Evolutionary conservation across 1,140 invertebrate genomes (phyloP), one percentile per base, ranked within the genome.

Genomic region (Hyles euphorbiae): DNA sequence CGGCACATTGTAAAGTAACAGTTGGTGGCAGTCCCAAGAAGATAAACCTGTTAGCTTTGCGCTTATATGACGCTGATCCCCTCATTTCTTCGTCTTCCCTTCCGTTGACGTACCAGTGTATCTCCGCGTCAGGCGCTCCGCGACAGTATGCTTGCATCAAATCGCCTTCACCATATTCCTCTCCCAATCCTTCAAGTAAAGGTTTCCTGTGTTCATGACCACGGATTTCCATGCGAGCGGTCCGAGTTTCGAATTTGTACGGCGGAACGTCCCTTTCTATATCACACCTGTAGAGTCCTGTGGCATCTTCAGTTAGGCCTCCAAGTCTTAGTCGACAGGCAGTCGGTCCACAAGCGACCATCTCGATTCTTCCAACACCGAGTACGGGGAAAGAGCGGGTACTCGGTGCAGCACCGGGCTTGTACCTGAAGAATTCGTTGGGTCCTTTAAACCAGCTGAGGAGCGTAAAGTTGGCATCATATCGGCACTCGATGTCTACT

Each of bases 71-170:
- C 3, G 61, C 40, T 2, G 72, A 76, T 10, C 81, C 82, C 33
- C 76, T 63, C 52, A 80, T 58, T 11, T 80, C 74, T 34, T 76
- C 71, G 5, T 78, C 8, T 59, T 86, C 83, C 6, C 56, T 47
- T 2, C 82, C 83, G 56, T 88, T 88, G 22, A 88, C 64, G 58
- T 87, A 88, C 86, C 86, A 88, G 1, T 78, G 71, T n/a, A 87
- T 65, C 55, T 83, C 78, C 0, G 81, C 71, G n/a, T 78, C 75
- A 0, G 74, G 74, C 10, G 70, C 75, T 0, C 72, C 82, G 7
- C 81, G 71, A 46, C 86, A 88, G 56, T 82, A 82, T 5, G 83
- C 86, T 43, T 78, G 67, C 56, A 88, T 84, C 3, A 76, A 73
- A 1, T 88, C 82, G 5, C 63, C 76, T 54, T 86, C 81, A 3